phyloP scores from a whole-genome alignment of 2,888 invertebrate genomes.

The Agrotis clavis region DNA sequence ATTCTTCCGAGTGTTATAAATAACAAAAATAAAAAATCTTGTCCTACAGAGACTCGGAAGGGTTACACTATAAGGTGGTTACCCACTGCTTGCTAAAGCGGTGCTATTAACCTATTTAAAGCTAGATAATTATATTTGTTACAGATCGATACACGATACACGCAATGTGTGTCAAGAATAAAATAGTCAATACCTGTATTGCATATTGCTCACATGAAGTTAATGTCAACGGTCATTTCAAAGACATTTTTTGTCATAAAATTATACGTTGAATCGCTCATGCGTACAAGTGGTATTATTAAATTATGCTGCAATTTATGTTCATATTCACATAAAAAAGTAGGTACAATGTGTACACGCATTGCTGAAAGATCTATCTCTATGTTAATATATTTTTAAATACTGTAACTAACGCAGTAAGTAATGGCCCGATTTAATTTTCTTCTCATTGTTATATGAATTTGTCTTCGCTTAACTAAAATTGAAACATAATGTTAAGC shows the following conservation, averaged over 20 bases:
- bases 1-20: slow-evolving; percentile 89
- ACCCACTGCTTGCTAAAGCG: slow-evolving; percentile 65
- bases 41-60: slow-evolving; percentile 72
- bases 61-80: slow-evolving; percentile 69
- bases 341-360: slow-evolving; percentile 52
- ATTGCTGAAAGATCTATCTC: slow-evolving; percentile 68
- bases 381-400: slow-evolving; percentile 29
- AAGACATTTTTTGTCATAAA: slow-evolving; percentile 65
- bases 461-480: slow-evolving; percentile 1
- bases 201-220: slow-evolving; percentile 54
- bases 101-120: slow-evolving; percentile 36
- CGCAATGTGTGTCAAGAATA: slow-evolving; percentile 50
- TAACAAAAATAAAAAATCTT: slow-evolving; percentile 86
- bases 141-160: slow-evolving; percentile 20
- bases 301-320: slow-evolving; percentile 72
- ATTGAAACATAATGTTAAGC: background rate
- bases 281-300: slow-evolving; percentile 69
- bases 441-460: slow-evolving; percentile 29
- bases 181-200: slow-evolving; percentile 51
- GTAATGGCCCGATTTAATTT: slow-evolving; percentile 15
- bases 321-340: slow-evolving; percentile 59
- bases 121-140: slow-evolving; percentile 29
- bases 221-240: slow-evolving; percentile 68
- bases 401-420: slow-evolving; percentile 21
- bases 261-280: slow-evolving; percentile 58